These are phyloP conservation scores for Anthopleura xanthogrammica DNA, from an alignment of 92 coral and sea anemone species.

Conservation along the genomic window DNA sequence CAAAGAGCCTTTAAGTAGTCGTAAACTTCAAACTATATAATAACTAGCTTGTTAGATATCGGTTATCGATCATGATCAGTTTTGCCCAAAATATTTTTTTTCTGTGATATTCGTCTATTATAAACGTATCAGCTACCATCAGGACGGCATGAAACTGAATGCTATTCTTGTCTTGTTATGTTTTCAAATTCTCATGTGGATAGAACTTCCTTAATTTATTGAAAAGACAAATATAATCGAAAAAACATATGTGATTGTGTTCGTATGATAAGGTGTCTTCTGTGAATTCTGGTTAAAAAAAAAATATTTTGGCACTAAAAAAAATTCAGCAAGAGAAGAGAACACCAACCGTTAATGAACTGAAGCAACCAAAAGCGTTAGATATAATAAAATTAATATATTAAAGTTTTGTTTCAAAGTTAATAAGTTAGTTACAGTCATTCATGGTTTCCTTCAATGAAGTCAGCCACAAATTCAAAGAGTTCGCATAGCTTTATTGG, in stretches of 20 bases:
- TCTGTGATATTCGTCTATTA: not conserved
- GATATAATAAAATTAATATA: no score
- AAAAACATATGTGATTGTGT: not conserved
- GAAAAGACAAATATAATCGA: not conserved
- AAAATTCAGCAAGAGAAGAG: not conserved
- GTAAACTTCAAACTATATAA: conserved; percentile 3
- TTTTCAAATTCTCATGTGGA: not conserved
- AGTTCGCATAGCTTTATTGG: not conserved
- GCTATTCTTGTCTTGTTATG: not conserved
- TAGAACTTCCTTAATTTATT: not conserved
- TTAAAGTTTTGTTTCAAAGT: no score
- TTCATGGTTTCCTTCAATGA: no score
- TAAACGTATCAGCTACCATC: not conserved
- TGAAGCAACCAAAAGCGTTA: not conserved
- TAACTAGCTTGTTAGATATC: conserved; percentile 1
- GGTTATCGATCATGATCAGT: not conserved
- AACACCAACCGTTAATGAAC: not conserved
- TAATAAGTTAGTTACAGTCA: not conserved
- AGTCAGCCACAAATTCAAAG: no score
- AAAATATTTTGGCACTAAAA: not conserved
- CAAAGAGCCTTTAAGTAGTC: conserved; percentile 9
- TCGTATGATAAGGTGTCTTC: not conserved
- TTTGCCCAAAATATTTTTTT: not conserved
- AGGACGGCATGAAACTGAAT: not conserved
- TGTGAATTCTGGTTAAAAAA: not conserved